These are phyloP conservation scores for Gallinago jamesoni DNA, from an alignment of 2,113 vertebrate genomes.

Conservation along the genomic window DNA sequence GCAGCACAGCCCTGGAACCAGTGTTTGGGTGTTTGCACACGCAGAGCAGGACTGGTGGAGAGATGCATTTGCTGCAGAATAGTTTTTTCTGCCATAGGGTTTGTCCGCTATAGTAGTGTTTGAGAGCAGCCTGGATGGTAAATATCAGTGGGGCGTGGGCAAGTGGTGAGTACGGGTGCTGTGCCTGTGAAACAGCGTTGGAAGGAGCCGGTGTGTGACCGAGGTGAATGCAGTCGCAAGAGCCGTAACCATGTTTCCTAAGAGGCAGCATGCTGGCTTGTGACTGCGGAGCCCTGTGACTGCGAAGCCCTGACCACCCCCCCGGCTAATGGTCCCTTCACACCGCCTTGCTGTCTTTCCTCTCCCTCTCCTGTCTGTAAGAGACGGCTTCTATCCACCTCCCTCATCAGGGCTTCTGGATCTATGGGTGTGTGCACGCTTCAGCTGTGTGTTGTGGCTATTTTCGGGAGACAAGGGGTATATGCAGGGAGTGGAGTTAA, in stretches of 20 bases:
- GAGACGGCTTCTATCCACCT: neutral
- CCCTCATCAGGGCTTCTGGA: neutral
- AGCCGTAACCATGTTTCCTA: neutral
- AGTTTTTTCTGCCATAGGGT: neutral
- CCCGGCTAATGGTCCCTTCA: neutral
- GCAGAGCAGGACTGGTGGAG: neutral
- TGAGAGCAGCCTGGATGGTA: neutral
- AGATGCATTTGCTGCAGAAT: neutral
- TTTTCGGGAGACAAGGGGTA: neutral
- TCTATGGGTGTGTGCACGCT: neutral
- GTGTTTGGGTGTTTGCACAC: neutral
- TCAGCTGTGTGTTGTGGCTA: neutral
- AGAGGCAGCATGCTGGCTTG: neutral
- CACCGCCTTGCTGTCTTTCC: neutral
- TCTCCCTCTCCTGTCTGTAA: neutral
- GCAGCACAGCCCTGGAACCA: neutral
- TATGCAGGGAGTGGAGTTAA: neutral
- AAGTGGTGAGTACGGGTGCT: neutral
- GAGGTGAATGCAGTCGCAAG: neutral
- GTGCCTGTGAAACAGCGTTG: neutral
- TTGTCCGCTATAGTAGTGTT: neutral
- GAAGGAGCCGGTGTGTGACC: fast-evolving
- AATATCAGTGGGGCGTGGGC: neutral
- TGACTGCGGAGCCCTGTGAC: neutral
- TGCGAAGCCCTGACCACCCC: too few species aligned